These are phyloP conservation scores for Schizopygopsis pylzovi DNA, from an alignment of 2,797 vertebrate species.

Conservation along the genomic window DNA sequence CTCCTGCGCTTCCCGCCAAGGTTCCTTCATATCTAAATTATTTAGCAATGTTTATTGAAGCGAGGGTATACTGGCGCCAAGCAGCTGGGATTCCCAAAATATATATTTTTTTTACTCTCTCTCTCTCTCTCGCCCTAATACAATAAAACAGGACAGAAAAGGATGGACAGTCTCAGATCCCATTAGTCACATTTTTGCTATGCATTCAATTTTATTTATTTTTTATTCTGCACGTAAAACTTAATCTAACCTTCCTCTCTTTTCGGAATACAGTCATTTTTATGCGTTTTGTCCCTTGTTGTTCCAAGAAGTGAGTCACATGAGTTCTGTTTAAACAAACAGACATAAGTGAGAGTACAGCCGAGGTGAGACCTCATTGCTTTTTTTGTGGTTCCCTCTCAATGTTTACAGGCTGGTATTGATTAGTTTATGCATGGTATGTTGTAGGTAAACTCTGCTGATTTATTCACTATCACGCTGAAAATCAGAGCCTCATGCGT, in stretches of 20 bases:
- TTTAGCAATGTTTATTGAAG: constrained; percentile 81
- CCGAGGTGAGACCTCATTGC: constrained; percentile 44
- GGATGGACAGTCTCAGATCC: constrained; percentile 59
- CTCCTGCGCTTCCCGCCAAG: constrained; percentile 66
- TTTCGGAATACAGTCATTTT: constrained; percentile 61
- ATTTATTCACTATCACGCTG: constrained; percentile 32
- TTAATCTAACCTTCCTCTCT: constrained; percentile 57
- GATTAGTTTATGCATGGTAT: constrained; percentile 48
- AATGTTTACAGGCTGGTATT: constrained; percentile 52
- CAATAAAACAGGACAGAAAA: constrained; percentile 68
- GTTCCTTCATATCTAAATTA: constrained; percentile 76
- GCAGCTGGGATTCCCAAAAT: constrained; percentile 71
- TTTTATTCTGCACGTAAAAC: constrained; percentile 65
- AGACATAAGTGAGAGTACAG: constrained; percentile 46
- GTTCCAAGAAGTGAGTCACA: constrained; percentile 15
- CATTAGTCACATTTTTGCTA: constrained; percentile 53
- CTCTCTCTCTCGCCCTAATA: constrained; percentile 58
- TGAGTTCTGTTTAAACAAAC: constrained; percentile 43
- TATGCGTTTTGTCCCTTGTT: constrained; percentile 53
- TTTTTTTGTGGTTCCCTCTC: constrained; percentile 16
- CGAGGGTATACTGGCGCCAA: constrained; percentile 78
- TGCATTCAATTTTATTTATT: constrained; percentile 12
- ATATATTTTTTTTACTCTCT: constrained; percentile 68
- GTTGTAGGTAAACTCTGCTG: constrained; percentile 45
- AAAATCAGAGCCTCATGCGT: constrained; percentile 50